Percentiles rank a stretch among this genome's conserved stretches.
phyloP scores from a whole-genome alignment of 2,113 vertebrate genomes.

The Myrmophylax atrothorax region DNA sequence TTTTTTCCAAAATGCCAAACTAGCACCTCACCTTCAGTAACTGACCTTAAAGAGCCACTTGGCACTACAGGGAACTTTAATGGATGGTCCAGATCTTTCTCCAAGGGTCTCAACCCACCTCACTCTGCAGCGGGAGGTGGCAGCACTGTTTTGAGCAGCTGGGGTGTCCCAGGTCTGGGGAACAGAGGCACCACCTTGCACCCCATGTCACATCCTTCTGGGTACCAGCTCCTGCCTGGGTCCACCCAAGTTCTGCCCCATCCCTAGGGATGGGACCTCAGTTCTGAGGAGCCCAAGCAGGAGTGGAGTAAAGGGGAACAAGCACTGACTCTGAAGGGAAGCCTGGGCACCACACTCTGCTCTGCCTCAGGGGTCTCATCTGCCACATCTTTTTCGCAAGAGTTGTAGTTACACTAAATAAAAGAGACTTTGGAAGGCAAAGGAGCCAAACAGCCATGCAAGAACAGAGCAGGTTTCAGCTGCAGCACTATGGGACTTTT shows the following conservation, averaged over 20 bases:
- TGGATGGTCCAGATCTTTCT: background rate
- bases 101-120: background rate
- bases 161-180: background rate
- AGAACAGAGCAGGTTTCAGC: accelerated
- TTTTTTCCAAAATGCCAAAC: background rate
- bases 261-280: background rate
- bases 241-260: accelerated
- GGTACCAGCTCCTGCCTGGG: background rate
- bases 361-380: background rate
- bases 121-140: background rate
- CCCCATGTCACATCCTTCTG: background rate
- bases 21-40: background rate
- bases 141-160: background rate
- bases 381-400: background rate
- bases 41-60: background rate
- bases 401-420: accelerated
- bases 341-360: background rate
- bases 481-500: accelerated
- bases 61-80: accelerated
- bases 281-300: background rate
- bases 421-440: background rate
- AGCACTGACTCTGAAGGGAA: background rate
- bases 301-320: accelerated
- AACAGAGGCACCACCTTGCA: accelerated
- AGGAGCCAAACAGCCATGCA: background rate